A percentile compares a stretch with the other conserved stretches of the same genome.
Conservation (phyloP, 2,113 vertebrate genomes). For the Dipodomys spectabilis region DNA sequence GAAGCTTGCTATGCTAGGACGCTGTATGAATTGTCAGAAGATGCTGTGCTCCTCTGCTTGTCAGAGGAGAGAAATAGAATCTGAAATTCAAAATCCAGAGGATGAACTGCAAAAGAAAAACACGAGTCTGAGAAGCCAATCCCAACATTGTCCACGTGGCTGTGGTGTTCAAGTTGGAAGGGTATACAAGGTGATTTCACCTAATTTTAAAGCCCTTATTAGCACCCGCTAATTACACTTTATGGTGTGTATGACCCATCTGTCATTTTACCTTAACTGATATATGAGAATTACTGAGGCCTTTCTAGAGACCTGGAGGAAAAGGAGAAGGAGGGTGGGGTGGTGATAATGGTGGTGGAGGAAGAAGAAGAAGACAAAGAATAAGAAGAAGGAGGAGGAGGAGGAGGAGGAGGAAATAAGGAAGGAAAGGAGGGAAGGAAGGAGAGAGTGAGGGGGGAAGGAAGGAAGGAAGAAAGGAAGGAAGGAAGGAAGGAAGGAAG, state of each 20-base stretch:
- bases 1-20: background rate
- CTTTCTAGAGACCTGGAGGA: background rate
- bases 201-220: slow-evolving; percentile 22
- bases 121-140: background rate
- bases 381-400: too few species aligned
- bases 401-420: too few species aligned
- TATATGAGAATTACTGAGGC: background rate
- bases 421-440: too few species aligned
- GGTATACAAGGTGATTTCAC: background rate
- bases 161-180: background rate
- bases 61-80: background rate
- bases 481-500: background rate
- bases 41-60: background rate
- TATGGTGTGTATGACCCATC: background rate
- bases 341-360: too few species aligned
- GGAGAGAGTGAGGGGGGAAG: too few species aligned
- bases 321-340: too few species aligned
- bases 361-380: too few species aligned
- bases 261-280: slow-evolving; percentile 40
- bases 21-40: background rate
- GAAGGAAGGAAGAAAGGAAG: background rate
- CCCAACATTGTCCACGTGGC: background rate
- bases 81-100: background rate
- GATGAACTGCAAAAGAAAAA: background rate
- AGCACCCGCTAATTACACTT: background rate